A percentile compares a stretch with the other conserved stretches of the same genome.
Evolutionary conservation across 2,797 vertebrate genomes (phyloP).

Genomic region (Callimico goeldii): DNA sequence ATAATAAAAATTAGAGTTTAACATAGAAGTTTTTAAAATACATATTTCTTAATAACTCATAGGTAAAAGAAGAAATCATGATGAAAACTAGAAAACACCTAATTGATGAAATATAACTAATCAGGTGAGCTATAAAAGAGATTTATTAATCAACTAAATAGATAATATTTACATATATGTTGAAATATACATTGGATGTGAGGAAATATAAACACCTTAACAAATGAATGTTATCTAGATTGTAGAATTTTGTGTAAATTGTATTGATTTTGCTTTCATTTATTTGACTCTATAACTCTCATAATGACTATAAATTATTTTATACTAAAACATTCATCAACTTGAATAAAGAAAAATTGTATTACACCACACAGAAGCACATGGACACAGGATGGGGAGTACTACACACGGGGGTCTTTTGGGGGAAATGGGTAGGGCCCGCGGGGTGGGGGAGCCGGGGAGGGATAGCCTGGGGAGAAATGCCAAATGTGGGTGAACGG

Average conservation of each 20-base stretch:
- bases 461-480: no score
- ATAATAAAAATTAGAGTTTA: neutral
- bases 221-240: neutral
- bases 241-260: neutral
- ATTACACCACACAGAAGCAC: neutral
- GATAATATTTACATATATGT: neutral
- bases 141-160: neutral
- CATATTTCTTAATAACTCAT: neutral
- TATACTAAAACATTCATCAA: neutral
- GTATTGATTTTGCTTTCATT: neutral
- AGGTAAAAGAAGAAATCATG: neutral
- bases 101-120: neutral
- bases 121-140: neutral
- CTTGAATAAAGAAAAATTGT: slow-evolving; percentile 19
- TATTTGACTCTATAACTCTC: neutral
- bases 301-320: neutral
- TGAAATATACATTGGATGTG: neutral
- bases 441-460: no score
- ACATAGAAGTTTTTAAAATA: neutral
- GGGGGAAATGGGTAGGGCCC: no score
- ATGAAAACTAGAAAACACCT: neutral
- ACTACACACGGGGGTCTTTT: no score
- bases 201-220: neutral
- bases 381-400: no score
- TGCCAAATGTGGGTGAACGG: no score